Evolutionary conservation across 2,888 invertebrate genomes (phyloP).

Genomic region (Cephus runcator): DNA sequence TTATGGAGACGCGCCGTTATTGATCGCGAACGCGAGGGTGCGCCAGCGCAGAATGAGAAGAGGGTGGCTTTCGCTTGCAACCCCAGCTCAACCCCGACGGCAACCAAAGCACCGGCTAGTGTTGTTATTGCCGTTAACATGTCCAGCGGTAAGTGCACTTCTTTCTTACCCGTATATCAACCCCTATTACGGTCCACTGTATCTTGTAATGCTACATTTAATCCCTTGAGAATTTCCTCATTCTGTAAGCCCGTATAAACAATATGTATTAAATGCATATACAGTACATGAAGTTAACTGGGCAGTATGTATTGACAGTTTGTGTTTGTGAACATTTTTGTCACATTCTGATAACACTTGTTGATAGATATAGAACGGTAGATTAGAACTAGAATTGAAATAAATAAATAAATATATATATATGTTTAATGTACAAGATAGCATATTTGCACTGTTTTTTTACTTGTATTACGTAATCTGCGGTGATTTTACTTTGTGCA

Average conservation of each 20-base stretch:
- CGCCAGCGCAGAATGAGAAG: conserved; percentile 41
- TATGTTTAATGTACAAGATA: not conserved
- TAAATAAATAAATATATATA: not conserved
- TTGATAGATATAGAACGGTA: not conserved
- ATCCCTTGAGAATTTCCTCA: not conserved
- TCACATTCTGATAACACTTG: not conserved
- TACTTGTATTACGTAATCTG: no score
- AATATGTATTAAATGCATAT: not conserved
- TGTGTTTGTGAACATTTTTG: not conserved
- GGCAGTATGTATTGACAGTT: not conserved
- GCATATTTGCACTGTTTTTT: not conserved
- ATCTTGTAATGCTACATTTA: not conserved
- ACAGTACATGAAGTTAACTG: not conserved
- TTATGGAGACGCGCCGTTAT: conserved; percentile 6
- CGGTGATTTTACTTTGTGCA: not conserved
- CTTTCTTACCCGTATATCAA: not conserved
- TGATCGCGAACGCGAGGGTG: conserved; percentile 29
- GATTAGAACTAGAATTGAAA: not conserved
- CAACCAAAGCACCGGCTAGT: conserved; percentile 28
- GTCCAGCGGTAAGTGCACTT: conserved; percentile 54
- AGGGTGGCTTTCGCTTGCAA: conserved; percentile 3
- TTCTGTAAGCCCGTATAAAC: not conserved
- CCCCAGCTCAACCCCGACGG: conserved; percentile 26
- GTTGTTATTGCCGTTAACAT: conserved; percentile 43
- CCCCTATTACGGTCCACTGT: not conserved